These are phyloP conservation scores for Nemapogon koenigi DNA, from an alignment of 2,888 invertebrate species.

Conservation along the genomic window DNA sequence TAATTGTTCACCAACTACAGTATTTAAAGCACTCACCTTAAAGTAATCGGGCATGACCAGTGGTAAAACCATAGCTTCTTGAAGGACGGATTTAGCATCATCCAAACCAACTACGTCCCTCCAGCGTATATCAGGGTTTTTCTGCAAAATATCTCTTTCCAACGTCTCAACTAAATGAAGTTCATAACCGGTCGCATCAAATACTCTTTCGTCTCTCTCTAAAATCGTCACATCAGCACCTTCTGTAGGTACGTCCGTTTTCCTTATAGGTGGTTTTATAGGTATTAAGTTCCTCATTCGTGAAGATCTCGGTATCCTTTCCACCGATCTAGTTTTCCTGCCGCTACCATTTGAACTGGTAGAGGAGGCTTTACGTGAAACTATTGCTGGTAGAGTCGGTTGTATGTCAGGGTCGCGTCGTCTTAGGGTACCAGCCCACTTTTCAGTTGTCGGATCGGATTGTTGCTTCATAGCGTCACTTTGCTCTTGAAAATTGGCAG, in stretches of 20 bases:
- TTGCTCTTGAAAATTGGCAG: constrained; percentile 27
- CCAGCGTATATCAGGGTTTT: constrained; percentile 85
- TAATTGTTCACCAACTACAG: neutral
- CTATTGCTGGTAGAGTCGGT: constrained; percentile 69
- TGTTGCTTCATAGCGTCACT: constrained; percentile 37
- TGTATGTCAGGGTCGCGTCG: constrained; percentile 70
- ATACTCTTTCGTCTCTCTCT: constrained; percentile 57
- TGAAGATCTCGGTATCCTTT: constrained; percentile 35
- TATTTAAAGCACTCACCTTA: no score
- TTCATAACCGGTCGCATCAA: constrained; percentile 76
- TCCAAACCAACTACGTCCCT: constrained; percentile 75
- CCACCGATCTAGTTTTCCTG: constrained; percentile 49
- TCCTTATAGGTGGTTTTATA: constrained; percentile 38
- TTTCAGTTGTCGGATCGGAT: constrained; percentile 60
- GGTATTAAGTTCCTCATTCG: constrained; percentile 34
- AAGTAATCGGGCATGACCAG: constrained; percentile 90
- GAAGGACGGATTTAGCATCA: constrained; percentile 77
- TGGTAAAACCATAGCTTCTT: constrained; percentile 88
- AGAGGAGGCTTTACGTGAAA: constrained; percentile 53
- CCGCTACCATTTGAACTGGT: constrained; percentile 50
- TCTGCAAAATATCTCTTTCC: constrained; percentile 84
- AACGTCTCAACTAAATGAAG: constrained; percentile 80
- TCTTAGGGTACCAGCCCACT: constrained; percentile 73
- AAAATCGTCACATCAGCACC: constrained; percentile 35
- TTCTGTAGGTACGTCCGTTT: constrained; percentile 41